phyloP scores from a whole-genome alignment of 2,888 invertebrate species.

The Artemia sp. region DNA sequence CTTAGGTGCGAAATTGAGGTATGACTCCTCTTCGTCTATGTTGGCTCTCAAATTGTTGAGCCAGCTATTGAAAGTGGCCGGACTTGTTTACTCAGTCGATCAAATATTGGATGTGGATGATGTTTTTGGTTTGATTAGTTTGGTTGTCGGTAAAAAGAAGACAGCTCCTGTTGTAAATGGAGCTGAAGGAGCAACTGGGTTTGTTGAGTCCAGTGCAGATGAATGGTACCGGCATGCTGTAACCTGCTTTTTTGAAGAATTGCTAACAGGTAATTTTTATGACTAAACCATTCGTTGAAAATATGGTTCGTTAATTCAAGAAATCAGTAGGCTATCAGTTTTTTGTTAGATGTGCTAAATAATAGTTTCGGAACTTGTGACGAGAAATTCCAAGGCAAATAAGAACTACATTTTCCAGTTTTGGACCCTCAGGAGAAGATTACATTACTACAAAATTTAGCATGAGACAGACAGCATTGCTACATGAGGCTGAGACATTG shows the following conservation, averaged over 20 bases:
- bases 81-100: not conserved
- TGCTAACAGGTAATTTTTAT: not conserved
- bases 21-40: constrained; percentile 10
- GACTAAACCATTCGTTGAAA: no score
- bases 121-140: constrained; percentile 1
- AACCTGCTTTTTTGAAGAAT: not conserved
- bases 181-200: constrained; percentile 4
- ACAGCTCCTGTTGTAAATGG: not conserved
- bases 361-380: no score
- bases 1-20: not conserved
- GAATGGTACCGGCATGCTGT: not conserved
- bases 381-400: no score
- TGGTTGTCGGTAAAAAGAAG: constrained; percentile 8
- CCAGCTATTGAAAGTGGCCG: constrained; percentile 5
- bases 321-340: no score
- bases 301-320: no score
- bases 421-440: no score
- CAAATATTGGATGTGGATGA: not conserved
- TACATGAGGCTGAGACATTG: no score
- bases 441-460: no score
- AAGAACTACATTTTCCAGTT: no score
- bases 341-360: no score
- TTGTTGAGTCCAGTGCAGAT: not conserved
- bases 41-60: not conserved
- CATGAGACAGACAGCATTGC: no score